Conservation (phyloP, 2,797 vertebrate genomes). For the Coendou prehensilis region DNA sequence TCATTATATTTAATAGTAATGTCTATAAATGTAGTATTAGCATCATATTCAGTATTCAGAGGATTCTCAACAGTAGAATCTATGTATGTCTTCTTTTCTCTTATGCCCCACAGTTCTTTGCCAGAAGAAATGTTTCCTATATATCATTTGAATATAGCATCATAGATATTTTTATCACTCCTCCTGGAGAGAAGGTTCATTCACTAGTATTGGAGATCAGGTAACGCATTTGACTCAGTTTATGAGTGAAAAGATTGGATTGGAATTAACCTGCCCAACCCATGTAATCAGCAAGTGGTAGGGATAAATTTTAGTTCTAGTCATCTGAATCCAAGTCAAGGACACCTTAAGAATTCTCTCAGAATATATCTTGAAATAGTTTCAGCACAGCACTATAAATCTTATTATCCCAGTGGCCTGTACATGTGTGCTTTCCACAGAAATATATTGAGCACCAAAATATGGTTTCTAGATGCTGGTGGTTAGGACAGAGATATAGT, state of each 20-base stretch:
- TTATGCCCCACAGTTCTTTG: not conserved
- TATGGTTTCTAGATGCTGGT: not conserved
- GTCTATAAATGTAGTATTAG: not conserved
- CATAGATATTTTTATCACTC: not conserved
- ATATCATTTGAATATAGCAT: conserved; percentile 54
- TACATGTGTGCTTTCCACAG: not conserved
- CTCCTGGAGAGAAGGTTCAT: not conserved
- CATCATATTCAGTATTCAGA: not conserved
- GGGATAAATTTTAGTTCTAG: not conserved
- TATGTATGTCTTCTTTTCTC: not conserved
- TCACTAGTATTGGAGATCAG: not conserved
- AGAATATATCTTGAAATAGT: not conserved
- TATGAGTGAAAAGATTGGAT: not conserved
- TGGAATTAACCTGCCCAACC: not conserved
- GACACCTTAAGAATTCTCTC: not conserved
- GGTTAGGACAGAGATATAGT: not conserved
- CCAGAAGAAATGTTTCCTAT: not conserved
- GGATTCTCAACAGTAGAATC: not conserved
- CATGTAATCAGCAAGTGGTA: not conserved
- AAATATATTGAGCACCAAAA: not conserved
- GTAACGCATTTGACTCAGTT: not conserved
- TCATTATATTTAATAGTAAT: not conserved
- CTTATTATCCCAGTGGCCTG: not conserved
- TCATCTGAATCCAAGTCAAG: not conserved
- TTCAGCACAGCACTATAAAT: not conserved